Conservation (phyloP, 2,113 vertebrate species). For the Donacobius atricapilla region DNA sequence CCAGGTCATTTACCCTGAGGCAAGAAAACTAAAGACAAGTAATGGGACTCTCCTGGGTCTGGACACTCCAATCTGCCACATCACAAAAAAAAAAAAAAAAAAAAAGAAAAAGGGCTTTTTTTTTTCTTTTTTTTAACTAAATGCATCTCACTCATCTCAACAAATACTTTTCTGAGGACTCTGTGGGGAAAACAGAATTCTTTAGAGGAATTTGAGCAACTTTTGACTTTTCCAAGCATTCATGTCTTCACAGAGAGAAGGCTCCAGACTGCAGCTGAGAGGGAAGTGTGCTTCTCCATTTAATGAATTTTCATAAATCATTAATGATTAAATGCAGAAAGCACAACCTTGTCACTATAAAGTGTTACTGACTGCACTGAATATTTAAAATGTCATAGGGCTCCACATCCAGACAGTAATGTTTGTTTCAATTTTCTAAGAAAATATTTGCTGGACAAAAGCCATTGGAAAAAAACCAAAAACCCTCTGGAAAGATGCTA, state of each 20-base stretch:
- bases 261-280: background rate
- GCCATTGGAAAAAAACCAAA: background rate
- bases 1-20: background rate
- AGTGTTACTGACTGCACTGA: background rate
- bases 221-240: background rate
- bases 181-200: background rate
- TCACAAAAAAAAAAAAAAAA: background rate
- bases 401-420: background rate
- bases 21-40: background rate
- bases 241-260: background rate
- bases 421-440: slow-evolving; percentile 3
- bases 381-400: background rate
- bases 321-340: slow-evolving; percentile 17
- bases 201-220: background rate
- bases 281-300: background rate
- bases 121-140: background rate
- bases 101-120: background rate
- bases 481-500: background rate
- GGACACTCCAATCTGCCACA: background rate
- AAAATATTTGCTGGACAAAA: background rate
- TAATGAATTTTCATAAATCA: slow-evolving; percentile 21
- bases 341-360: background rate
- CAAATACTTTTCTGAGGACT: background rate
- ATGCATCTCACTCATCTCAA: background rate
- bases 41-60: background rate